Evolutionary conservation across 2,113 vertebrate species (phyloP), one percentile per base, ranked within the genome.

Genomic region (Bos indicus): DNA sequence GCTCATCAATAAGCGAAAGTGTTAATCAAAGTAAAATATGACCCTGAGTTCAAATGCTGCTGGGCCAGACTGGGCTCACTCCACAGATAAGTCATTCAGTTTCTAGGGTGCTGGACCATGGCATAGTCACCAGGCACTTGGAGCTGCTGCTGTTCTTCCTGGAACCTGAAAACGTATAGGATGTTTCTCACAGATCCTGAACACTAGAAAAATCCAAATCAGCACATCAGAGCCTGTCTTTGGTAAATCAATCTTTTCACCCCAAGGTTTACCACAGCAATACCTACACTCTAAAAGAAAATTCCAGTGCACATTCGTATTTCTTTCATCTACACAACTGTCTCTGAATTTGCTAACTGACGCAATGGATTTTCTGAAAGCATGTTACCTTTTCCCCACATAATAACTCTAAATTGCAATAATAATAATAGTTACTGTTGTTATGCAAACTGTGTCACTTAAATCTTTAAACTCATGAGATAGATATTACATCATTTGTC

Each of bases 1-100:
- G 83, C 67, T n/a, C 92, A 94, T 64, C 91, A 56, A 46, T 94
- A 87, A 92, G 86, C 5, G n/a, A 97, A 95, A 93, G 90, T 96
- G 71, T 71, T 89, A 40, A 82, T 93, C 95, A 97, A 96, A 89
- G 87, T 94, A 81, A 48, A 67, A 26, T 36, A 71, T 71, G 87
- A 80, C 56, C 78, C 71, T 60, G 36, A 59, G 89, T 93, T 95
- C 96, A 80, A 94, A 86, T 26, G 33, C 64, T 56, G 59, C 74
- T 95, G 74, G 86, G 64, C 77, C 48, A 46, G 57, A 88, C 30
- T 33, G 64, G 48, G 28, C 62, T 36, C 64, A 60, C 52, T 60
- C 59, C 59, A 57, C 12, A 56, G 33, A 36, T 4, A 16, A 78
- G 28, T 15, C 71, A 14, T 71, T 71, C 43, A 10, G 1, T 64